These are phyloP conservation scores for Trematomus bernacchii DNA, from an alignment of 2,797 vertebrate species.

Conservation along the genomic window DNA sequence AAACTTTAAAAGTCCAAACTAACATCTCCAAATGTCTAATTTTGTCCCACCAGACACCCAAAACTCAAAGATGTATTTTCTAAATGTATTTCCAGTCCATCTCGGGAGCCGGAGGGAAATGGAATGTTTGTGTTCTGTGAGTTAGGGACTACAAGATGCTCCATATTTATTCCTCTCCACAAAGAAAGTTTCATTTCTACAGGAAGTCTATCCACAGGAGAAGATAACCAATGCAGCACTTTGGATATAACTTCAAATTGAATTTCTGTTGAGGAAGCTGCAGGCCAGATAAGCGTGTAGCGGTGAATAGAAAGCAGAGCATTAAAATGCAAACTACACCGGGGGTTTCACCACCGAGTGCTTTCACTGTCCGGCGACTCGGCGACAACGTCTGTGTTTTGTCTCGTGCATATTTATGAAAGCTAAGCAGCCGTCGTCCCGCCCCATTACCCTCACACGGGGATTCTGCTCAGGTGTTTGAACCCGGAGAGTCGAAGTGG, in stretches of 20 bases:
- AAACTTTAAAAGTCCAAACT: not conserved
- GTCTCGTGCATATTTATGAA: slow-evolving; percentile 43
- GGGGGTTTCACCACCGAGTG: not conserved
- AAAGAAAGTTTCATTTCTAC: rapidly evolving
- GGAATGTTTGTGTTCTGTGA: not conserved
- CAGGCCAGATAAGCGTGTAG: not conserved
- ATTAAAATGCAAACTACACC: slow-evolving; percentile 18
- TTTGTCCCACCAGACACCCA: not conserved
- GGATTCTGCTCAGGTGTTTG: slow-evolving; percentile 32
- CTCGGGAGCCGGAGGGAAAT: not conserved
- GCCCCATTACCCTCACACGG: slow-evolving; percentile 38
- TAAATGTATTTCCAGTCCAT: not conserved
- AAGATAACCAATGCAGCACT: not conserved
- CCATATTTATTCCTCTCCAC: not conserved
- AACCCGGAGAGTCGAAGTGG: slow-evolving; percentile 12
- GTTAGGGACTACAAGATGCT: not conserved
- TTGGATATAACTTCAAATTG: not conserved
- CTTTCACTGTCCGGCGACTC: slow-evolving; percentile 9
- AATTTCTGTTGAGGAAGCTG: not conserved
- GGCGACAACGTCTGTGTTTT: not conserved
- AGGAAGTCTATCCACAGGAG: no score
- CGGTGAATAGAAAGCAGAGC: not conserved
- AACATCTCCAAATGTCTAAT: not conserved
- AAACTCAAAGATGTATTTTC: not conserved
- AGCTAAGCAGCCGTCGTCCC: slow-evolving; percentile 38